phyloP scores from a whole-genome alignment of 1,140 invertebrate genomes.

The Camponotus vicinus region DNA sequence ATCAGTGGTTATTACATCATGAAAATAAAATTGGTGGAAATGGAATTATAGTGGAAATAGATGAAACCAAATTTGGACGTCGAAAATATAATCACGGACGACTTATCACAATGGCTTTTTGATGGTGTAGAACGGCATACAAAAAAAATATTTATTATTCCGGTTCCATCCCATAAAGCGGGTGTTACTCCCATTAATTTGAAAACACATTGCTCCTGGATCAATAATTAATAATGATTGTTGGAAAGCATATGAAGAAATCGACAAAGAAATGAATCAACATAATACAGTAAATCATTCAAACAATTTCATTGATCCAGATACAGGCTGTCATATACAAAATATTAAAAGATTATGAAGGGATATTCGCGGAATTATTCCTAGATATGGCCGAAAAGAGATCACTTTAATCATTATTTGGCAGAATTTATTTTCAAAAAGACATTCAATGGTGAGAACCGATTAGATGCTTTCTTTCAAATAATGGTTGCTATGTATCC shows the following conservation, averaged over 20 bases:
- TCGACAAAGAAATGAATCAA: not conserved
- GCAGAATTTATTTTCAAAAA: too few relatives aligned
- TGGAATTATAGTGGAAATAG: not conserved
- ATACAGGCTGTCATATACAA: not conserved
- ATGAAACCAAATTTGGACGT: slow-evolving; percentile 15
- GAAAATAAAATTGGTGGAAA: not conserved
- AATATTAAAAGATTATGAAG: not conserved
- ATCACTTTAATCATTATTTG: too few relatives aligned
- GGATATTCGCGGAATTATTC: slow-evolving; percentile 12
- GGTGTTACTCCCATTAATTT: not conserved
- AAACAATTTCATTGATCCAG: not conserved
- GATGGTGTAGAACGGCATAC: not conserved
- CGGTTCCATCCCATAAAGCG: not conserved
- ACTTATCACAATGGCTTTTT: not conserved
- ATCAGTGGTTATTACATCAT: not conserved
- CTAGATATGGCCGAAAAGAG: not conserved
- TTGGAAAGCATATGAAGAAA: not conserved
- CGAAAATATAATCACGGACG: not conserved
- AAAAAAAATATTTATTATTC: not conserved
- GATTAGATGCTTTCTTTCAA: too few relatives aligned
- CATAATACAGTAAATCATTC: not conserved
- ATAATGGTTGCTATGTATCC: too few relatives aligned
- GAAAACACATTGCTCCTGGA: slow-evolving; percentile 12
- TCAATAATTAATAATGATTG: slow-evolving; percentile 1
- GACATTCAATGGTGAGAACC: too few relatives aligned